phyloP scores from a whole-genome alignment of 2,797 vertebrate genomes.

The Cuculus canorus region DNA sequence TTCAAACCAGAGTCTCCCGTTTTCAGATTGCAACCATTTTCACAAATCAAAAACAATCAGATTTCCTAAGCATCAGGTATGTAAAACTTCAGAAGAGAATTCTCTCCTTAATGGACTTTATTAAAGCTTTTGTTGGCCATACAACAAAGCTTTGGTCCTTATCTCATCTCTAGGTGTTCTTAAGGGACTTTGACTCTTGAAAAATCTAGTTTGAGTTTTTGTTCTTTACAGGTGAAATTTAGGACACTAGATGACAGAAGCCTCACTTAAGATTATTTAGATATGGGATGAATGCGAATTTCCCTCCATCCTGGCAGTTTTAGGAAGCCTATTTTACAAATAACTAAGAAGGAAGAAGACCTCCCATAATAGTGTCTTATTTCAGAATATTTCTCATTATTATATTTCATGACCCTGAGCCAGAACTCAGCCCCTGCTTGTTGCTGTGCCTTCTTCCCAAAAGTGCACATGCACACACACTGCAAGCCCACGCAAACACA shows the following conservation, averaged over 20 bases:
- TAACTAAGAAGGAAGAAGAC: background rate
- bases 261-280: background rate
- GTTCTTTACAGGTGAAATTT: background rate
- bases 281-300: background rate
- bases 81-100: background rate
- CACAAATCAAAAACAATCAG: background rate
- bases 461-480: accelerated
- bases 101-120: background rate
- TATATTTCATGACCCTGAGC: background rate
- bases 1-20: background rate
- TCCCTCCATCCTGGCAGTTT: background rate
- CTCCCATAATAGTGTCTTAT: background rate
- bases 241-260: background rate
- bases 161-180: background rate
- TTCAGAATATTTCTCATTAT: background rate
- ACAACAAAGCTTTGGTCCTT: background rate
- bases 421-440: background rate
- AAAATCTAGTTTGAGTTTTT: background rate
- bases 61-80: background rate
- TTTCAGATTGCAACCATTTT: background rate
- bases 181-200: background rate
- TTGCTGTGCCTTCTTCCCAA: background rate
- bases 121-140: background rate
- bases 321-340: background rate
- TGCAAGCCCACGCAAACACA: background rate